Evolutionary conservation across 2,888 invertebrate genomes (phyloP).

Genomic region (Cheilosia impressa): DNA sequence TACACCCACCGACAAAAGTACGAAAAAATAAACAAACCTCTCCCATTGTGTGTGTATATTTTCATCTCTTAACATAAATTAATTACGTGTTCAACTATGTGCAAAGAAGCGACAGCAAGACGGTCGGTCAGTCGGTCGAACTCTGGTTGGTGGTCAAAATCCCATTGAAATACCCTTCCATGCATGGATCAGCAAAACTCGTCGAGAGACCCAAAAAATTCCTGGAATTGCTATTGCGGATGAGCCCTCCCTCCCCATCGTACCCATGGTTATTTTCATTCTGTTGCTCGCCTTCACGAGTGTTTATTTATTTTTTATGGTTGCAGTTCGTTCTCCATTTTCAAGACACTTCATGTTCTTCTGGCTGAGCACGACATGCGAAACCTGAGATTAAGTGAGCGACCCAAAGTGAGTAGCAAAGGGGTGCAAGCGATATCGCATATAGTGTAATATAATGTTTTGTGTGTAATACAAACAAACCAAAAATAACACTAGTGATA

Average conservation of each 20-base stretch:
- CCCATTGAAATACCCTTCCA: conserved; percentile 17
- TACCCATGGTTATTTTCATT: conserved; percentile 35
- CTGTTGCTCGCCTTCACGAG: conserved; percentile 3
- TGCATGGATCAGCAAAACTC: conserved; percentile 63
- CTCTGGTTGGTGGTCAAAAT: conserved; percentile 15
- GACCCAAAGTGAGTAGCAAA: conserved; percentile 28
- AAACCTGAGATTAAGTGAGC: conserved; percentile 70
- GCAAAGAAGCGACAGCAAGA: conserved; percentile 52
- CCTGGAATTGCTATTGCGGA: conserved; percentile 62
- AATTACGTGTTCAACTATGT: conserved; percentile 70
- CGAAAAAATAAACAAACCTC: background rate
- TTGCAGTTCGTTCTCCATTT: conserved; percentile 63
- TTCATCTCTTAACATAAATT: conserved; percentile 60
- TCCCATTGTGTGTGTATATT: conserved; percentile 26
- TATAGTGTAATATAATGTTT: conserved; percentile 20
- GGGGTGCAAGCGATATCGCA: conserved; percentile 44
- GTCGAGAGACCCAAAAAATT: conserved; percentile 61
- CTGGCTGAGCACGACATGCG: conserved; percentile 74
- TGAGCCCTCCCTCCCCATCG: conserved; percentile 47
- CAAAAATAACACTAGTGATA: conserved; percentile 33
- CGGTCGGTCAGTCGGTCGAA: conserved; percentile 27
- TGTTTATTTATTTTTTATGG: conserved; percentile 23
- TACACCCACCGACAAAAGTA: background rate
- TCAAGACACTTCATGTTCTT: conserved; percentile 70
- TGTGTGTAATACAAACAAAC: background rate